Evolutionary conservation across 1,140 invertebrate species (phyloP).

Genomic region (Drosophila ogumai): DNA sequence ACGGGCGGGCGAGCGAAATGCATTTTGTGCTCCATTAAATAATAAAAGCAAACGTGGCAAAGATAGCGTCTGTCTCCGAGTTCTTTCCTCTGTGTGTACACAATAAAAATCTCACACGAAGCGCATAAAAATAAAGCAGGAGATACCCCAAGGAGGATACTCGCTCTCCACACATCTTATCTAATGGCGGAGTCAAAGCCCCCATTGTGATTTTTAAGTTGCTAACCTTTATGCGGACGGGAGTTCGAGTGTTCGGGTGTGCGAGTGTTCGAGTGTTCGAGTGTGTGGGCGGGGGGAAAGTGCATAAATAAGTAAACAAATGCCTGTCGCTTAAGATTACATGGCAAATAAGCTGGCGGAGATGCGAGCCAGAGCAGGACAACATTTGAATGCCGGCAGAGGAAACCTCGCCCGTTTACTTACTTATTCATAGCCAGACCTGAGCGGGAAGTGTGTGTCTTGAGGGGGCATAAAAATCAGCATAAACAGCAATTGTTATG

Average conservation of each 20-base stretch:
- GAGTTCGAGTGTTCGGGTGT: conserved; percentile 14
- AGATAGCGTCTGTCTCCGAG: conserved; percentile 69
- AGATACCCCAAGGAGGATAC: conserved; percentile 46
- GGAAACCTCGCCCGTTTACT: conserved; percentile 65
- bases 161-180: conserved; percentile 56
- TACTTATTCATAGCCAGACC: conserved; percentile 81
- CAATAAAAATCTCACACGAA: conserved; percentile 83
- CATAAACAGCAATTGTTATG: conserved; percentile 83
- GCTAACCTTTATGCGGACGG: conserved; percentile 55
- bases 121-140: conserved; percentile 79
- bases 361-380: conserved; percentile 53
- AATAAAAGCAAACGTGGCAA: conserved; percentile 82
- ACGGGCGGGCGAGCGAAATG: conserved; percentile 63
- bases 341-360: conserved; percentile 73
- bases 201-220: conserved; percentile 83
- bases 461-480: conserved; percentile 76
- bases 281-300: conserved; percentile 53
- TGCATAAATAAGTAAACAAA: conserved; percentile 83
- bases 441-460: conserved; percentile 51
- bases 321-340: conserved; percentile 83
- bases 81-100: conserved; percentile 58
- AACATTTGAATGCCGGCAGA: conserved; percentile 71
- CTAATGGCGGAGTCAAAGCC: conserved; percentile 75
- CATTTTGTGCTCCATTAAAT: conserved; percentile 84
- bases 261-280: conserved; percentile 9